Evolutionary conservation across 2,797 vertebrate genomes (phyloP), one percentile per base, ranked within the genome.

Genomic region (Lagodon rhomboides): DNA sequence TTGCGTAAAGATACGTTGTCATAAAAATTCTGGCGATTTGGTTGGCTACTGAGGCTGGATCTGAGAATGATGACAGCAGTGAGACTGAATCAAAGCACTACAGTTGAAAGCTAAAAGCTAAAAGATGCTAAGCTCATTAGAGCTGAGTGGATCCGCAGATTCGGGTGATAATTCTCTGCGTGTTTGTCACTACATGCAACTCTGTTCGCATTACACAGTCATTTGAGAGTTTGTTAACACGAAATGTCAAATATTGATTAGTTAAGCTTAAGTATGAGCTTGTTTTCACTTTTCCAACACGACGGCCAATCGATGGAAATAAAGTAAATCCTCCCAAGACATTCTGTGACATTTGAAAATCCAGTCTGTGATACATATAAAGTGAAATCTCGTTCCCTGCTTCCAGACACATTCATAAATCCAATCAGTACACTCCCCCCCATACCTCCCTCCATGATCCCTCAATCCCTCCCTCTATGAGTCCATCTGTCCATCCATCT

Each of bases 401-500:
- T 58, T 78, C 60, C 43, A 51, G 43, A 66, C 27, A 63, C 38
- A 51, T 85, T 58, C 60, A 72, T 72, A 30, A 56, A 75, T 87
- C 67, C 17, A 0, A 0, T 70, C 49, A 4, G 27, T 44, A 43
- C 2, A 55, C 16, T 74, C 59, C 75, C 76, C 4, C 3, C 58
- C 41, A 54, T 25, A 41, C 54, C 20, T 62, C 47, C 70, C 43
- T 50, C 55, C 67, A 69, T 27, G 30, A 72, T 22, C 43, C 80
- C 73, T 60, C 72, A 61, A 18, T 18, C 70, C 84, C 83, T 63
- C 79, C 84, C 72, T 85, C 82, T 68, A 73, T 41, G 56, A 83
- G 8, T 77, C 86, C 88, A 90, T 92, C 91, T 89, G 85, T 84
- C 85, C 78, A 76, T 79, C 66, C 53, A 34, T 71, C 53, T 82